Evolutionary conservation across 1,140 invertebrate species (phyloP).

Genomic region (Reticulitermes speratus): DNA sequence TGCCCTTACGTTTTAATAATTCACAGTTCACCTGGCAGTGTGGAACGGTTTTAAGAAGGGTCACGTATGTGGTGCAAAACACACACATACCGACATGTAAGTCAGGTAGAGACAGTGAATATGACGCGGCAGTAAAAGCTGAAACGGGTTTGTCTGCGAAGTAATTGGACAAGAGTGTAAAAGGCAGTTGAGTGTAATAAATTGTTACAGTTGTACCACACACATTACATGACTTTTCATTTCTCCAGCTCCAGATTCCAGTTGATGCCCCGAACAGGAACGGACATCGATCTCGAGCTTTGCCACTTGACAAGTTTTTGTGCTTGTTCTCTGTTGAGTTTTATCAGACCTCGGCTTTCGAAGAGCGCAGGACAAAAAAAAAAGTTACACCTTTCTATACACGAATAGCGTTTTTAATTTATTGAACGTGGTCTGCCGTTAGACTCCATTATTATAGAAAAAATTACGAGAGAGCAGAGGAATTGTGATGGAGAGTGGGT

Average conservation of each 20-base stretch:
- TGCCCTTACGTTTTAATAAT: too few species aligned
- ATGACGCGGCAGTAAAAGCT: too few species aligned
- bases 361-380: background rate
- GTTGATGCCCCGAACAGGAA: background rate
- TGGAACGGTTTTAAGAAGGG: too few species aligned
- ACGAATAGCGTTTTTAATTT: background rate
- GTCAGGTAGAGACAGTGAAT: too few species aligned
- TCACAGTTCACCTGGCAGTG: too few species aligned
- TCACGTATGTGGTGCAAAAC: too few species aligned
- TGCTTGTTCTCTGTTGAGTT: background rate
- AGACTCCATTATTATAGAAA: background rate
- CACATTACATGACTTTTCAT: background rate
- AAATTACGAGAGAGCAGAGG: background rate
- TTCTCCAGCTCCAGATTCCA: background rate
- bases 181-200: too few species aligned
- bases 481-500: background rate
- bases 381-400: background rate
- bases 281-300: background rate
- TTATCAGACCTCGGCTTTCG: background rate
- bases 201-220: background rate
- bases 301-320: background rate
- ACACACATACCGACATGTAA: too few species aligned
- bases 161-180: too few species aligned
- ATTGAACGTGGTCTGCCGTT: background rate
- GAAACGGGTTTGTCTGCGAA: too few species aligned